Base-by-base conservation (phyloP, 2,113 vertebrate species). In the Sterna hirundo region DNA sequence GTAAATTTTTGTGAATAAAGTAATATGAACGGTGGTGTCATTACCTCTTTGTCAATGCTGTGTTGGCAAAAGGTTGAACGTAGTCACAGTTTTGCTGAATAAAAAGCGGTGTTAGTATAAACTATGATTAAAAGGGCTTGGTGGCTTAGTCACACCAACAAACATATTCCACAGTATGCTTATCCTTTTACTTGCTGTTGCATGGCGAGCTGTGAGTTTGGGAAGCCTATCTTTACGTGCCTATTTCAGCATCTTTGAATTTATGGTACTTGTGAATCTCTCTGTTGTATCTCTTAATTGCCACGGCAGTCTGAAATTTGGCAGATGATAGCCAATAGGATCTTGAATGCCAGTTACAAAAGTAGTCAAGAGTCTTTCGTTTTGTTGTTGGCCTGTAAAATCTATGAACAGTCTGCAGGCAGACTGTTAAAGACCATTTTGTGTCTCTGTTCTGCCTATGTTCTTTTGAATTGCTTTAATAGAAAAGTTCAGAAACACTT, bases 171-270 rank as follows among this genome's bases (percentile, higher is more conserved):
- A 4, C 60, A 84, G 17, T 57, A 22, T 64, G 30, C 30, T 76
- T 44, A 29, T 26, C 20, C 61, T 69, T 79, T 86, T 72, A 30
- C 58, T 84, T 40, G 19, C 19, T 78, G 13, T 66, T 75, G 51
- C 19, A 2, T 20, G 40, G 66, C 0, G 0, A 47, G 32, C 32
- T 84, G n/a, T 44, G 14, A 34, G 2, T 58, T 90, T 78, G 42
- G 36, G 64, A 88, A 60, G 34, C 30, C 8, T 77, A 0, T 76
- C 30, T 62, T 9, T 60, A 20, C 7, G 7, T 55, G 38, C 51
- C 26, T 92, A 5, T 19, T 81, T 66, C n/a, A 75, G 21, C 13
- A 20, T 71, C 47, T 83, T 61, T 62, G 27, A 52, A 5, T 55
- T 87, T 38, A 15, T 44, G 27, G 15, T 15, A 44, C 13, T 14